Evolutionary conservation across 2,888 invertebrate genomes (phyloP).

Genomic region (Diaperis boleti): DNA sequence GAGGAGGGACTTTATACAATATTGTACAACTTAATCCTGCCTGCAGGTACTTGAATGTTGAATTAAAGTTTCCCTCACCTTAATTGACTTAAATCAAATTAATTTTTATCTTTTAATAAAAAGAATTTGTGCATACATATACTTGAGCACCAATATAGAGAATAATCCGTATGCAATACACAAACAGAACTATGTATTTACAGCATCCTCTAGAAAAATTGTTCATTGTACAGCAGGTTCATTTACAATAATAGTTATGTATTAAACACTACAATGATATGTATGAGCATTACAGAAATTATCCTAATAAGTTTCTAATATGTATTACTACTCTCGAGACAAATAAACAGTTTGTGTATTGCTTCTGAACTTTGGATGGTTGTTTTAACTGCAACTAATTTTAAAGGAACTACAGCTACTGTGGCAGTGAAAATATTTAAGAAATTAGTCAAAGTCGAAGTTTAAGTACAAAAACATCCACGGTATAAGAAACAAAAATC

Average conservation of each 20-base stretch:
- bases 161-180: conserved; percentile 54
- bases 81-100: conserved; percentile 55
- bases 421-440: conserved; percentile 61
- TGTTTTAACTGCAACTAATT: conserved; percentile 41
- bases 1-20: conserved; percentile 58
- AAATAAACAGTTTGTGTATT: conserved; percentile 49
- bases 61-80: conserved; percentile 46
- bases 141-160: conserved; percentile 63
- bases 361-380: conserved; percentile 47
- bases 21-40: conserved; percentile 54
- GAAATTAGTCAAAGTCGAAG: conserved; percentile 50
- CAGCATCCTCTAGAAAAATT: conserved; percentile 29
- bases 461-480: conserved; percentile 48
- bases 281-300: conserved; percentile 61
- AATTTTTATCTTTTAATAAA: too few species aligned
- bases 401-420: conserved; percentile 46
- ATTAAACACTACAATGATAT: conserved; percentile 63
- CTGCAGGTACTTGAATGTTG: conserved; percentile 58
- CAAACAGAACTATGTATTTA: conserved; percentile 52
- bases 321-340: conserved; percentile 14
- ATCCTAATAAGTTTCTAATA: conserved; percentile 10
- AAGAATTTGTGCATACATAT: conserved; percentile 55
- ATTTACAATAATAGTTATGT: conserved; percentile 41
- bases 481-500: conserved; percentile 36
- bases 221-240: conserved; percentile 32